Evolutionary conservation across 2,113 vertebrate species (phyloP), one percentile per base, ranked within the genome.

Genomic region (Donacobius atricapilla): DNA sequence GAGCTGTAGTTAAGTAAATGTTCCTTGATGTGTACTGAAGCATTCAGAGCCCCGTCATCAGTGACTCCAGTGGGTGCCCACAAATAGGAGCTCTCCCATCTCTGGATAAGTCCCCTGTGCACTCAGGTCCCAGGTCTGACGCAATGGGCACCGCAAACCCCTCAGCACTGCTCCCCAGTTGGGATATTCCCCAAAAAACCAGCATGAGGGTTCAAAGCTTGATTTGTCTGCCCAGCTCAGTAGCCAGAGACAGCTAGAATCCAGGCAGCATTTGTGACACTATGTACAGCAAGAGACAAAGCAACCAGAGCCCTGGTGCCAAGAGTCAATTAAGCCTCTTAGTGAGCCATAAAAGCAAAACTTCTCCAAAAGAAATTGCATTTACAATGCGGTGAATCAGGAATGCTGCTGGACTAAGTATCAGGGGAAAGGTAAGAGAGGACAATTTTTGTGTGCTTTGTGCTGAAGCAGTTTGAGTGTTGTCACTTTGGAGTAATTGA

Each of bases 291-390:
- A 53, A n/a, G 33, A 92, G 70, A 42, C 19, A 45, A 48, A 91
- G 53, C 76, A 61, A 75, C 76, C 42, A 23, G 69, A 44, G 40
- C 50, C 27, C 33, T 68, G 51, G 92, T 87, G 82, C 66, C 76
- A 61, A 83, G 78, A 5, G 3, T 42, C 75, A 88, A 70, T 65
- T 81, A 87, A 58, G 9, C 20, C 57, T 95, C 70, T 92, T 30
- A n/a, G 77, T 40, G 56, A 95, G 82, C 58, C 58, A 35, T 14
- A 50, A 68, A 87, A 91, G 65, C 33, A 37, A 86, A 90, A 60
- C 73, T 83, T 58, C 51, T 68, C 70, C 33, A 87, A 85, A 83
- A 22, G 58, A 78, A 94, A 92, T 42, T 68, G 47, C 66, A 22
- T 89, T 94, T 89, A 45, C 60, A 51, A 9, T 1, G n/a, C 1